Conservation (phyloP, 1,140 invertebrate genomes). For the Adoxophyes honmai region DNA sequence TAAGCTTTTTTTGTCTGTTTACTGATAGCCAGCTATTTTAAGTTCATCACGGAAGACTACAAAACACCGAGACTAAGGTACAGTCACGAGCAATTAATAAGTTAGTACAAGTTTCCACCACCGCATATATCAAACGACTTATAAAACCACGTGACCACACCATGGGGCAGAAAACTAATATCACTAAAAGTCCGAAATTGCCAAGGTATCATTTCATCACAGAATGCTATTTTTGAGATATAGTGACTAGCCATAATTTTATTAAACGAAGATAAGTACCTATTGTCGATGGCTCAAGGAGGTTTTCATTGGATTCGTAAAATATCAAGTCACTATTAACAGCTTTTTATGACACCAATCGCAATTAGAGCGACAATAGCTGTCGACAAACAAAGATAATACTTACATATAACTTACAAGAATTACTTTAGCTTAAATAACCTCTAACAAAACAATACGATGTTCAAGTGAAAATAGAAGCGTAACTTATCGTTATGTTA, state of each 20-base stretch:
- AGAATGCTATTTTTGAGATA: conserved; percentile 54
- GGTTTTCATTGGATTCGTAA: conserved; percentile 1
- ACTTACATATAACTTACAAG: background rate
- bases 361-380: conserved; percentile 17
- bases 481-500: conserved; percentile 51
- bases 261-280: conserved; percentile 11
- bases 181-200: conserved; percentile 44
- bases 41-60: no score
- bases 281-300: conserved; percentile 9
- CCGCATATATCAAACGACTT: no score
- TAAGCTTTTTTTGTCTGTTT: no score
- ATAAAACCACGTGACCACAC: no score
- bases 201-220: conserved; percentile 63
- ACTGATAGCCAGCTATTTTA: no score
- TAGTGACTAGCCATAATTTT: conserved; percentile 18
- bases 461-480: conserved; percentile 39
- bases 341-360: conserved; percentile 15
- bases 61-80: no score
- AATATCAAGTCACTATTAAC: conserved; percentile 9
- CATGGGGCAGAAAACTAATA: conserved; percentile 25
- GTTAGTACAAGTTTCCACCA: no score
- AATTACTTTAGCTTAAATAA: conserved; percentile 33
- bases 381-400: conserved; percentile 12
- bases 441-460: conserved; percentile 41
- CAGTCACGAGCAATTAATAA: no score